These are phyloP conservation scores for Platorchestia sp. DNA, from an alignment of 1,140 invertebrate genomes.

Conservation along the genomic window DNA sequence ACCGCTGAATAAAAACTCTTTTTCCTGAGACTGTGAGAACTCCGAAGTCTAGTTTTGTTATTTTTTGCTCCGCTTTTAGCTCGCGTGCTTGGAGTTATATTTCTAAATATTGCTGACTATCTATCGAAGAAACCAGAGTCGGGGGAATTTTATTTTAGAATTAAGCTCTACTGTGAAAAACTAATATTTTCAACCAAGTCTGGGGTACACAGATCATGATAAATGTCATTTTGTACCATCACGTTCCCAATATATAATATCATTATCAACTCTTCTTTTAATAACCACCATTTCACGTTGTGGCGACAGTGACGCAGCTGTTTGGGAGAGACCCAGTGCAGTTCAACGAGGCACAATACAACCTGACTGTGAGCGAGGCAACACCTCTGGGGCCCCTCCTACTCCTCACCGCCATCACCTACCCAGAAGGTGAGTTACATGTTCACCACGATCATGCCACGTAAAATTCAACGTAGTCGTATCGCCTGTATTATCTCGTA, in stretches of 20 bases:
- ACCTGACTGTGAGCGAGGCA: conserved; percentile 10
- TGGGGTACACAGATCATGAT: too few species aligned
- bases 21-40: neutral
- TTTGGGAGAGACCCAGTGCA: conserved; percentile 28
- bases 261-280: neutral
- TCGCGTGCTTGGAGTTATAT: too few species aligned
- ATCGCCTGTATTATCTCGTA: too few species aligned
- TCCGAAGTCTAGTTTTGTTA: neutral
- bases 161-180: neutral
- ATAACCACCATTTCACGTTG: neutral
- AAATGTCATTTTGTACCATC: too few species aligned
- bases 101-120: too few species aligned
- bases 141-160: neutral
- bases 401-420: conserved; percentile 26
- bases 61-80: neutral
- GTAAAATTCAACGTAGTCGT: too few species aligned
- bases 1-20: too few species aligned
- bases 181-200: too few species aligned
- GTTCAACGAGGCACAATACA: conserved; percentile 38
- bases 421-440: conserved; percentile 34
- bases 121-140: too few species aligned
- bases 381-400: neutral
- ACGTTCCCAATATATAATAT: too few species aligned
- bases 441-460: too few species aligned
- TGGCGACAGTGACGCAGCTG: conserved; percentile 1